Conservation (phyloP, 2,797 vertebrate genomes). For the Echiichthys vipera region DNA sequence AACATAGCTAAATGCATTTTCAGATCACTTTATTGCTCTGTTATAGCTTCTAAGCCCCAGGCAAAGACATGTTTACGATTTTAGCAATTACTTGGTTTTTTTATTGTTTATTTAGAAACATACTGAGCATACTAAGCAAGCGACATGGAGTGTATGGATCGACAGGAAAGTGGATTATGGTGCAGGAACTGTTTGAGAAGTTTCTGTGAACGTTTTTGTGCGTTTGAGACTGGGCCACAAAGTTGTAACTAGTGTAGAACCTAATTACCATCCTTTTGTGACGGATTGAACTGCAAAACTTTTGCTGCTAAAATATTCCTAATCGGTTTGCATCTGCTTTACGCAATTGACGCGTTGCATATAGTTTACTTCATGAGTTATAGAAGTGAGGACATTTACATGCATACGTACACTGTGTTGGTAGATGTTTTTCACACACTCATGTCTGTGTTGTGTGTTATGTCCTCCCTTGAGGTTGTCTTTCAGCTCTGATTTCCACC, state of each 20-base stretch:
- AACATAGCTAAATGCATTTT: not conserved
- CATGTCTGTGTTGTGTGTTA: conserved; percentile 5
- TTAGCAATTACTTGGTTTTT: not conserved
- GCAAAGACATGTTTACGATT: not conserved
- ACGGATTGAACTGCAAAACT: not conserved
- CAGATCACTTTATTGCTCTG: not conserved
- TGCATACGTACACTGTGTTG: conserved; percentile 1
- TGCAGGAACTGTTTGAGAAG: not conserved
- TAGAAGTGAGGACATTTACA: not conserved
- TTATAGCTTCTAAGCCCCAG: not conserved
- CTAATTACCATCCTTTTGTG: not conserved
- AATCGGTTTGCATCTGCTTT: not conserved
- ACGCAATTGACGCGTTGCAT: not conserved
- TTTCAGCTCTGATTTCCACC: conserved; percentile 47
- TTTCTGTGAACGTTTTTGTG: not conserved
- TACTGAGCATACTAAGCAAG: not conserved
- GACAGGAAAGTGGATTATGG: not conserved
- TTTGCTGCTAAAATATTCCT: not conserved
- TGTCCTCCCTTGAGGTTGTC: conserved; percentile 23
- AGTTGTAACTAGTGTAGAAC: not conserved
- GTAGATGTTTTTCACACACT: not conserved
- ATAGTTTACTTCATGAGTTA: not conserved
- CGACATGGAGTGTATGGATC: too few species aligned
- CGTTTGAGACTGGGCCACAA: not conserved
- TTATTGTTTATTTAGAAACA: not conserved